Percentiles rank a stretch among this genome's conserved stretches.
These are phyloP conservation scores for Crotalus viridis DNA, from an alignment of 2,113 vertebrate species.

Conservation along the genomic window DNA sequence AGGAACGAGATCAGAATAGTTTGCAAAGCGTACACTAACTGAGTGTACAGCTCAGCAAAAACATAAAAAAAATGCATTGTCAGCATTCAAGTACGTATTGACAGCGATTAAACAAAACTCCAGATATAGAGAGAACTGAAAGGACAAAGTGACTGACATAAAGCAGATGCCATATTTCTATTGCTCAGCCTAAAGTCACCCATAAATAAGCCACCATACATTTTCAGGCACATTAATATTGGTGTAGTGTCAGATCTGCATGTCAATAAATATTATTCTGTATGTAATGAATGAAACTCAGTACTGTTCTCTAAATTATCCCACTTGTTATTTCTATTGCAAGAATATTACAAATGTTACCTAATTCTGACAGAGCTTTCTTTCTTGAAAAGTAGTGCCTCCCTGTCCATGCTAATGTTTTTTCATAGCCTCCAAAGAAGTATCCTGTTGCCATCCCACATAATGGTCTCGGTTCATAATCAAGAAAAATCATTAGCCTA, in stretches of 20 bases:
- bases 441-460: slow-evolving; percentile 16
- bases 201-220: slow-evolving; percentile 23
- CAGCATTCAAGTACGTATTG: background rate
- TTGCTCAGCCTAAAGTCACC: slow-evolving; percentile 55
- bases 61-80: background rate
- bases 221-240: slow-evolving; percentile 55
- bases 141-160: slow-evolving; percentile 52
- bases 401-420: background rate
- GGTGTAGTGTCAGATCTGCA: slow-evolving; percentile 6
- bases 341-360: background rate
- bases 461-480: background rate
- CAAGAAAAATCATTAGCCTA: background rate
- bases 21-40: background rate
- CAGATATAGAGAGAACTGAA: slow-evolving; percentile 37
- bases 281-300: background rate
- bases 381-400: background rate
- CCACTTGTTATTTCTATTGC: background rate
- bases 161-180: slow-evolving; percentile 67
- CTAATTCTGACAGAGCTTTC: background rate
- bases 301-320: background rate
- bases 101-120: background rate
- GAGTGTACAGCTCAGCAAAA: background rate
- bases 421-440: background rate
- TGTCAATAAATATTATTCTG: background rate
- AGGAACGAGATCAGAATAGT: background rate